Percentiles rank a stretch among this genome's conserved stretches.
These are phyloP conservation scores for Rhinolophus ferrumequinum DNA, from an alignment of 2,113 vertebrate species.

Conservation along the genomic window DNA sequence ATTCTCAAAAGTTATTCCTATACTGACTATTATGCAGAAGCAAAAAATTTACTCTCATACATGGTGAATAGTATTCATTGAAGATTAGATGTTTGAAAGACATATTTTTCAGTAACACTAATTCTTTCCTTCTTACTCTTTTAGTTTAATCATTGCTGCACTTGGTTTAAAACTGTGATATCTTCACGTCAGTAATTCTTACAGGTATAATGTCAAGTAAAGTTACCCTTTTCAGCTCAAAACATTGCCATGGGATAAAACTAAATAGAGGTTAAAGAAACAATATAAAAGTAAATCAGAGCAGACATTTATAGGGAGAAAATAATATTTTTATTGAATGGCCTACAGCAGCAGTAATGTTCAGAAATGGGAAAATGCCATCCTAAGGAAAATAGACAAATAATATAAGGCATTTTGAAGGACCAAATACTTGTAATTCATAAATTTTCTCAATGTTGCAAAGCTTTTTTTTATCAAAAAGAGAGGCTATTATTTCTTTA, in stretches of 20 bases:
- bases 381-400: slow-evolving; percentile 61
- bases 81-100: background rate
- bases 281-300: slow-evolving; percentile 67
- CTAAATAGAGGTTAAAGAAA: slow-evolving; percentile 72
- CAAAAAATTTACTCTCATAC: background rate
- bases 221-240: slow-evolving; percentile 49
- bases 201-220: slow-evolving; percentile 57
- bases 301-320: slow-evolving; percentile 35
- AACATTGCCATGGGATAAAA: slow-evolving; percentile 34
- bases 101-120: slow-evolving; percentile 16
- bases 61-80: slow-evolving; percentile 28
- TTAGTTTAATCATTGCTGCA: slow-evolving; percentile 64
- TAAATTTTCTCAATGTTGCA: slow-evolving; percentile 33
- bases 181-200: slow-evolving; percentile 43
- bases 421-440: slow-evolving; percentile 24
- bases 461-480: slow-evolving; percentile 14
- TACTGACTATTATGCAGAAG: background rate
- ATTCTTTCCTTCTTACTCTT: background rate
- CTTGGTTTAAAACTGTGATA: slow-evolving; percentile 58
- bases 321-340: slow-evolving; percentile 59
- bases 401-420: slow-evolving; percentile 48
- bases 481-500: slow-evolving; percentile 31
- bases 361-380: slow-evolving; percentile 60
- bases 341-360: slow-evolving; percentile 30
- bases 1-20: slow-evolving; percentile 25